These are phyloP conservation scores for Tiliacea citrago DNA, from an alignment of 2,888 invertebrate genomes.

Conservation along the genomic window DNA sequence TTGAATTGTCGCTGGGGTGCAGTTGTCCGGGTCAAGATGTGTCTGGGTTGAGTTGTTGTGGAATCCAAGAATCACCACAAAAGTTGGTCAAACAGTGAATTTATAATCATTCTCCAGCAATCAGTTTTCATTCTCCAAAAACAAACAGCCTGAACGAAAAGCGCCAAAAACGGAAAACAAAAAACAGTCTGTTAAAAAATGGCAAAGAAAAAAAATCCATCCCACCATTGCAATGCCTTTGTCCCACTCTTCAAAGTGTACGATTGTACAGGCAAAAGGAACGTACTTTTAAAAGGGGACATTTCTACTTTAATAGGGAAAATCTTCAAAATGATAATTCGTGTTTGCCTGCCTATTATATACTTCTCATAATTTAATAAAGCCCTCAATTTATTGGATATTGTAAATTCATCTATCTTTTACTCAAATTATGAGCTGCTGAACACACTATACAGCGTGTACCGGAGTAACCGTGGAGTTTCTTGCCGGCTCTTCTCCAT, in stretches of 20 bases:
- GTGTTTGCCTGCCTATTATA: not conserved
- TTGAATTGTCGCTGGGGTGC: too few relatives aligned
- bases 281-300: not conserved
- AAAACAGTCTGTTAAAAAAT: constrained; percentile 1
- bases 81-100: not conserved
- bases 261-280: constrained; percentile 4
- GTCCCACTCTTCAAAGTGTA: not conserved
- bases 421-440: too few relatives aligned
- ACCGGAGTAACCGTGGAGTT: too few relatives aligned
- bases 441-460: too few relatives aligned
- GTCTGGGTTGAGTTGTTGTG: too few relatives aligned
- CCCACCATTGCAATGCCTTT: constrained; percentile 7
- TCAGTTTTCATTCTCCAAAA: too few relatives aligned
- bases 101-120: not conserved
- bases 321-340: not conserved
- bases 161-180: not conserved
- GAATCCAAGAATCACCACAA: not conserved
- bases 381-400: not conserved
- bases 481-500: too few relatives aligned
- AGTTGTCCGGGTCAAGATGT: too few relatives aligned
- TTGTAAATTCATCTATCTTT: too few relatives aligned
- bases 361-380: not conserved
- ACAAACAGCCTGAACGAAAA: not conserved
- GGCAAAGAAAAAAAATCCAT: not conserved
- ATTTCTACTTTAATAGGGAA: not conserved